A percentile compares a stretch with the other conserved stretches of the same genome.
Evolutionary conservation across 2,888 invertebrate species (phyloP).

Genomic region (Marasmarcha lunaedactyla): DNA sequence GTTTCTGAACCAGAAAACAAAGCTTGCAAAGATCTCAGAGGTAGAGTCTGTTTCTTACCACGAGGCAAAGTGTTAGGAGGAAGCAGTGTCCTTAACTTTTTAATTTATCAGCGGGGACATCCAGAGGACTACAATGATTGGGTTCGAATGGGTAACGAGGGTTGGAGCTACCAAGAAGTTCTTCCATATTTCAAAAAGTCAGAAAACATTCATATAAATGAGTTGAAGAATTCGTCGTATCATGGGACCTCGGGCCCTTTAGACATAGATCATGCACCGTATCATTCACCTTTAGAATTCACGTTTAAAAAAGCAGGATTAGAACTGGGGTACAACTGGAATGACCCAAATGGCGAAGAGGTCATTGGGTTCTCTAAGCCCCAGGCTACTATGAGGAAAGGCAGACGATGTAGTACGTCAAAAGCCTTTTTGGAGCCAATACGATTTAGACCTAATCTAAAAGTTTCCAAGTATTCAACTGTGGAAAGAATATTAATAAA

Average conservation of each 20-base stretch:
- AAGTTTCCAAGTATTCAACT: constrained; percentile 76
- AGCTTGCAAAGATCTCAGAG: constrained; percentile 60
- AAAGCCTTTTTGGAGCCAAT: constrained; percentile 83
- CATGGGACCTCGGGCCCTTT: constrained; percentile 78
- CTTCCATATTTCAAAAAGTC: constrained; percentile 84
- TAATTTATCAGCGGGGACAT: constrained; percentile 84
- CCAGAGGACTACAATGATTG: constrained; percentile 86
- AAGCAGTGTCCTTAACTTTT: constrained; percentile 82
- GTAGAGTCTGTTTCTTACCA: constrained; percentile 72
- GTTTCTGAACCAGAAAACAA: constrained; percentile 70
- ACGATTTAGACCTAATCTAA: constrained; percentile 73
- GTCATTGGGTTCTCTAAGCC: constrained; percentile 76
- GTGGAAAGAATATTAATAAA: constrained; percentile 78
- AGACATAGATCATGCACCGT: constrained; percentile 76
- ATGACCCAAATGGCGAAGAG: constrained; percentile 77
- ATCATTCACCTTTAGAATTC: constrained; percentile 71
- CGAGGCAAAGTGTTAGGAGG: constrained; percentile 79
- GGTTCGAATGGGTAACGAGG: constrained; percentile 81
- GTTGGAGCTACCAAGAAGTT: constrained; percentile 83
- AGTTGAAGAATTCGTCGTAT: constrained; percentile 71
- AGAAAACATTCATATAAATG: constrained; percentile 74
- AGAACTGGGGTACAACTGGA: constrained; percentile 77
- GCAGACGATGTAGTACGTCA: constrained; percentile 81
- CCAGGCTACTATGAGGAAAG: constrained; percentile 78
- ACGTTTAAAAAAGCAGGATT: constrained; percentile 76